A percentile compares a stretch with the other conserved stretches of the same genome.
These are phyloP conservation scores for Eubucco bourcierii DNA, from an alignment of 2,113 vertebrate genomes.

Conservation along the genomic window DNA sequence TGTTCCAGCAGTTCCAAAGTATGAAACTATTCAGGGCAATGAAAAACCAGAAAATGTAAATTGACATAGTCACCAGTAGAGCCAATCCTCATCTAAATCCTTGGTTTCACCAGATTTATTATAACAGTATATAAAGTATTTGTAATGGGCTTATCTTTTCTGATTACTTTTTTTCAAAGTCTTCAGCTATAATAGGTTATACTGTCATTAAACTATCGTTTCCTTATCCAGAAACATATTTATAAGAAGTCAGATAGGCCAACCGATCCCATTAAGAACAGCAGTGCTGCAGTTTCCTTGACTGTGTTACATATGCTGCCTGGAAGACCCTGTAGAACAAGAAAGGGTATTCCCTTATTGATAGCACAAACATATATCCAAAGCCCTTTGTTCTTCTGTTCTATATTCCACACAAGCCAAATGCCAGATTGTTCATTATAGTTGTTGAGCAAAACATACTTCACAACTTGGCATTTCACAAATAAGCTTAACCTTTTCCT, in stretches of 20 bases:
- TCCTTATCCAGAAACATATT: background rate
- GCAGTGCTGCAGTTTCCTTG: background rate
- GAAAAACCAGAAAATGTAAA: background rate
- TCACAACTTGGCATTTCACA: constrained; percentile 26
- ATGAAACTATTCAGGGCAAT: background rate
- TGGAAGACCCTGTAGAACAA: background rate
- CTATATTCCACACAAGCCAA: background rate
- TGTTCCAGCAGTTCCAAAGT: background rate
- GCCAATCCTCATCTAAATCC: background rate
- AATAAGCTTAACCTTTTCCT: constrained; percentile 25
- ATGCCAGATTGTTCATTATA: background rate
- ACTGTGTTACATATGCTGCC: background rate
- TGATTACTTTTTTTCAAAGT: background rate
- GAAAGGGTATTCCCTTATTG: background rate
- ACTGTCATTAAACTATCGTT: background rate
- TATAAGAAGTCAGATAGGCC: background rate
- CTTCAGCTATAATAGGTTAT: background rate
- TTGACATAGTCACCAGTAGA: background rate
- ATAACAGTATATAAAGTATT: background rate
- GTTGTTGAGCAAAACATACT: background rate
- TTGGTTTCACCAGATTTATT: background rate
- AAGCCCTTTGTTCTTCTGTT: background rate
- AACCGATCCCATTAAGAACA: background rate
- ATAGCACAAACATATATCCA: background rate
- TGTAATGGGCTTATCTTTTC: background rate